These are phyloP conservation scores for Pterophyllum scalare DNA, from an alignment of 2,113 vertebrate genomes.

Conservation along the genomic window DNA sequence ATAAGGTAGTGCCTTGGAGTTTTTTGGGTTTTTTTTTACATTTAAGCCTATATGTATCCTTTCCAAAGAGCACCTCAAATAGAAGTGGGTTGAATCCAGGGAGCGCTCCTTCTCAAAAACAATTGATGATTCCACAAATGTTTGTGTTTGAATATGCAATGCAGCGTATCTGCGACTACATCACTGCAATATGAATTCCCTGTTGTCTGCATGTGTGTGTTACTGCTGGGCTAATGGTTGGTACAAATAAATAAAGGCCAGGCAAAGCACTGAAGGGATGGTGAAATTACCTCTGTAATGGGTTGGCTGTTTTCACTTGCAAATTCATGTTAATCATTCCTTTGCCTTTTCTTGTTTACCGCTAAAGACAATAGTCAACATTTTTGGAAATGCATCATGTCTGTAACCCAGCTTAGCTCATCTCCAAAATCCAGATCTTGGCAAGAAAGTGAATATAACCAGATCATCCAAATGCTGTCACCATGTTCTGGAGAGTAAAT, in stretches of 20 bases:
- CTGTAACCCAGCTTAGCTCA: background rate
- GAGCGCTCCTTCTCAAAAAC: too few relatives aligned
- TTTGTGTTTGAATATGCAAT: slow-evolving; percentile 8
- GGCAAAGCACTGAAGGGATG: background rate
- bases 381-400: background rate
- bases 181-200: slow-evolving; percentile 20
- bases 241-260: background rate
- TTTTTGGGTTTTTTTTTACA: background rate
- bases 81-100: background rate
- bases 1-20: background rate
- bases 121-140: slow-evolving; percentile 4
- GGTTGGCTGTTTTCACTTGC: background rate
- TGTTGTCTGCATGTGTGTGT: background rate
- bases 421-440: background rate
- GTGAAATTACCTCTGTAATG: background rate
- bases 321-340: background rate
- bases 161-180: background rate
- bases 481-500: background rate
- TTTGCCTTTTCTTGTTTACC: background rate
- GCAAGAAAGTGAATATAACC: background rate
- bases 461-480: background rate
- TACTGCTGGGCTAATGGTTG: background rate
- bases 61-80: background rate
- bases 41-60: background rate
- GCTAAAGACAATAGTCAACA: background rate